Base-by-base conservation (phyloP, 2,888 invertebrate species). In the Tribolium freemani region DNA sequence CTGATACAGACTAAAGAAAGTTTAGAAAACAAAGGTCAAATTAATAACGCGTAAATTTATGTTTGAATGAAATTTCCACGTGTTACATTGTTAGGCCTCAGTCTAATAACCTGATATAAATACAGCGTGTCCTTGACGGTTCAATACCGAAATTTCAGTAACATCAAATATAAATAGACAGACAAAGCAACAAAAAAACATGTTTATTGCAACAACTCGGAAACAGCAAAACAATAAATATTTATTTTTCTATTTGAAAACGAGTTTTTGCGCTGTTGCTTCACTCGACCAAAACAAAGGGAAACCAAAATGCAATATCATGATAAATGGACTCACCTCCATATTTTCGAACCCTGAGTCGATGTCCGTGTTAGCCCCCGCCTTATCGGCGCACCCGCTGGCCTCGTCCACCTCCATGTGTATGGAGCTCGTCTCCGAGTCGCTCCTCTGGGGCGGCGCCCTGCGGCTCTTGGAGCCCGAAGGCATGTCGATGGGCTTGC, bases 261-360 rank as follows among this genome's bases (percentile, higher is more conserved):
- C 26, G 26, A 26, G 26, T 26, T 26, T 26, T 26, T 26, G 26
- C 26, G 26, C 26, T 26, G 26, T 26, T 26, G 26, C 9, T 48
- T 6, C 48, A 48, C 10, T n/a, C 10, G 8, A 1, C 10, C 48
- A 48, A 51, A 31, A 57, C 57, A 26, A 26, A 57, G 30, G 26
- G 21, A 57, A 31, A 26, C 0, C 6, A 6, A 3, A 30, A 9
- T 30, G 26, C 20, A 20, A 56, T 5, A 6, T 11, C 1, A 9
- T 10, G 9, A 26, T 2, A 26, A 20, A 30, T 46, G 74, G 26
- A 0, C 82, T 83, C 71, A 86, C 88, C 85, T 93, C 93, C 93
- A 93, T 93, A 79, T 91, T 92, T 84, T 93, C 93, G 80, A 93
- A 91, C 13, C 92, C 92, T 5, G 92, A 92, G 84, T 93, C 93